Evolutionary conservation across 2,113 vertebrate genomes (phyloP).

Genomic region (Ardeotis arabs): DNA sequence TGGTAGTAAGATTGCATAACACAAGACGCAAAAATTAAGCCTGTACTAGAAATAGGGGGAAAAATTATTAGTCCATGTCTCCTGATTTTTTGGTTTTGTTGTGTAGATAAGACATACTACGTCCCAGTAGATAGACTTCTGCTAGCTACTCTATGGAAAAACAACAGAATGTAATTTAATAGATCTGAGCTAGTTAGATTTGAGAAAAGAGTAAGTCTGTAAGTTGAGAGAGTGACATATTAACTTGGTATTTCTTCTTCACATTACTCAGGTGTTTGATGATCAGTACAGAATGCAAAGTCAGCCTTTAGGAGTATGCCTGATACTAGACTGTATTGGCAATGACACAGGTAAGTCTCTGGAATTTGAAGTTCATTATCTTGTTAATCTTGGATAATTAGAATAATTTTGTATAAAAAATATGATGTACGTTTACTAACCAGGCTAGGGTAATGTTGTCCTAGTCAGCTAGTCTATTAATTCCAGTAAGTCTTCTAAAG

Average conservation of each 20-base stretch:
- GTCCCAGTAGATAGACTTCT: background rate
- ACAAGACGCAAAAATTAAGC: background rate
- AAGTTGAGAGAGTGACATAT: background rate
- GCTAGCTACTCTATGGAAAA: background rate
- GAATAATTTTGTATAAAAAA: background rate
- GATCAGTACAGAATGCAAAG: slow-evolving; percentile 83
- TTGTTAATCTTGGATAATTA: background rate
- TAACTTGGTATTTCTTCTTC: background rate
- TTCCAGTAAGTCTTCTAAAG: background rate
- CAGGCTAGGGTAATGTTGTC: background rate
- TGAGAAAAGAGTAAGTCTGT: background rate
- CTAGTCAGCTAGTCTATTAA: background rate
- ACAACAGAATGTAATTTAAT: background rate
- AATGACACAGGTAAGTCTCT: slow-evolving; percentile 83
- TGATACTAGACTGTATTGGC: slow-evolving; percentile 93
- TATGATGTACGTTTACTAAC: background rate
- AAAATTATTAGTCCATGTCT: background rate
- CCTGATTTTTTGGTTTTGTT: background rate
- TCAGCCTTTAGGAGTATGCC: slow-evolving; percentile 83
- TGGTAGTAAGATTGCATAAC: background rate
- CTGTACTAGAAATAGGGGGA: background rate
- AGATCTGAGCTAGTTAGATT: background rate
- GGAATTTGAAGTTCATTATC: background rate
- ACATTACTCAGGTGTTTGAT: slow-evolving; percentile 44
- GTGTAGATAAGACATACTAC: background rate